A percentile compares a stretch with the other conserved stretches of the same genome.
Conservation (phyloP, 2,888 invertebrate species). For the Nyleta sp. region DNA sequence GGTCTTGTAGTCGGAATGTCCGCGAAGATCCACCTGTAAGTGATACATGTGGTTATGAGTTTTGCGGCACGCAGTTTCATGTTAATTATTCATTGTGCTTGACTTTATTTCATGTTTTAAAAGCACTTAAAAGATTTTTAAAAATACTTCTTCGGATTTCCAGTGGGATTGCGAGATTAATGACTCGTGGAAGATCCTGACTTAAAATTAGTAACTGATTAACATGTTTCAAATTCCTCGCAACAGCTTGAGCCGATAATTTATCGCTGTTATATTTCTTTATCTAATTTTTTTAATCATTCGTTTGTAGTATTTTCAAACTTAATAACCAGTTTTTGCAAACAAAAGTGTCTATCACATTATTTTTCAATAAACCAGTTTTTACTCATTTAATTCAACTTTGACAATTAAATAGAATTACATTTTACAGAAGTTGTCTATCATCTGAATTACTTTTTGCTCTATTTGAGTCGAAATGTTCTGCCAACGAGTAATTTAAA, state of each 20-base stretch:
- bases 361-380: too few species aligned
- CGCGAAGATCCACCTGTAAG: slow-evolving; percentile 40
- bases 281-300: background rate
- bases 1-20: slow-evolving; percentile 18
- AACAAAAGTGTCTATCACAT: too few species aligned
- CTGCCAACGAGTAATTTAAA: background rate
- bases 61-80: background rate
- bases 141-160: background rate
- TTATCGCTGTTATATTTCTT: background rate
- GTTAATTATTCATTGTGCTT: background rate
- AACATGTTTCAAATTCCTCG: slow-evolving; percentile 12
- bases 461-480: too few species aligned
- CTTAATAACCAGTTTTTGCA: too few species aligned
- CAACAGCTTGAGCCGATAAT: background rate
- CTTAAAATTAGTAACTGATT: slow-evolving; percentile 41
- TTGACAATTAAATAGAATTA: too few species aligned
- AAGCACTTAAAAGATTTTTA: background rate
- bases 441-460: too few species aligned
- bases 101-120: background rate
- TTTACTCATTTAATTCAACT: too few species aligned
- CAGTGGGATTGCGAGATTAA: slow-evolving; percentile 17
- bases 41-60: slow-evolving; percentile 14
- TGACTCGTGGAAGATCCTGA: slow-evolving; percentile 18
- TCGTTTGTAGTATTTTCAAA: too few species aligned
- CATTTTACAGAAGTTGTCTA: too few species aligned